A percentile compares a stretch with the other conserved stretches of the same genome.
These are phyloP conservation scores for Lota lota DNA, from an alignment of 2,113 vertebrate species.

Conservation along the genomic window DNA sequence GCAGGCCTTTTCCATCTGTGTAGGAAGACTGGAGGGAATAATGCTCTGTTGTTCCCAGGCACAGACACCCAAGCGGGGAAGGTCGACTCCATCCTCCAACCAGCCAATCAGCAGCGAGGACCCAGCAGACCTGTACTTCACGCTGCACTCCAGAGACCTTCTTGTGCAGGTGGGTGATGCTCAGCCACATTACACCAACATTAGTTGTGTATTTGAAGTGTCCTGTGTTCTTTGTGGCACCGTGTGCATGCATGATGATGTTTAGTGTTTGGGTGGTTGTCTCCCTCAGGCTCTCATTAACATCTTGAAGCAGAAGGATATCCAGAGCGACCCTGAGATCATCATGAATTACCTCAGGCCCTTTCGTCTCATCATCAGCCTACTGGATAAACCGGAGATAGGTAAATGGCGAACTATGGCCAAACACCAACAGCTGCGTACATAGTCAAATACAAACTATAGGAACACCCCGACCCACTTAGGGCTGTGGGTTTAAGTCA, in stretches of 20 bases:
- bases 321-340: slow-evolving; percentile 74
- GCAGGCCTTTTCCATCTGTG: neutral
- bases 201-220: no score
- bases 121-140: slow-evolving; percentile 84
- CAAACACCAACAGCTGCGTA: neutral
- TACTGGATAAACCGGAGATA: slow-evolving; percentile 95
- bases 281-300: slow-evolving; percentile 78
- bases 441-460: neutral
- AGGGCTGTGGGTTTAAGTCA: neutral
- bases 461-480: neutral
- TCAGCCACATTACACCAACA: neutral
- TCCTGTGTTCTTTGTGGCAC: no score
- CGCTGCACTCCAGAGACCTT: slow-evolving; percentile 86
- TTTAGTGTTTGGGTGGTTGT: neutral
- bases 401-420: slow-evolving; percentile 67
- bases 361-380: slow-evolving; percentile 88
- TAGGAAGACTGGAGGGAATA: neutral
- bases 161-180: slow-evolving; percentile 81
- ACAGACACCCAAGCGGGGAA: slow-evolving; percentile 89
- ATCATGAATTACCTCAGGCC: slow-evolving; percentile 83
- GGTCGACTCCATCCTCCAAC: slow-evolving; percentile 63
- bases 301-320: slow-evolving; percentile 84
- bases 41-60: slow-evolving; percentile 64
- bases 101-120: slow-evolving; percentile 77
- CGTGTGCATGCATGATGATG: neutral